phyloP scores from a whole-genome alignment of 2,888 invertebrate genomes.

The Drosophila crucigera region DNA sequence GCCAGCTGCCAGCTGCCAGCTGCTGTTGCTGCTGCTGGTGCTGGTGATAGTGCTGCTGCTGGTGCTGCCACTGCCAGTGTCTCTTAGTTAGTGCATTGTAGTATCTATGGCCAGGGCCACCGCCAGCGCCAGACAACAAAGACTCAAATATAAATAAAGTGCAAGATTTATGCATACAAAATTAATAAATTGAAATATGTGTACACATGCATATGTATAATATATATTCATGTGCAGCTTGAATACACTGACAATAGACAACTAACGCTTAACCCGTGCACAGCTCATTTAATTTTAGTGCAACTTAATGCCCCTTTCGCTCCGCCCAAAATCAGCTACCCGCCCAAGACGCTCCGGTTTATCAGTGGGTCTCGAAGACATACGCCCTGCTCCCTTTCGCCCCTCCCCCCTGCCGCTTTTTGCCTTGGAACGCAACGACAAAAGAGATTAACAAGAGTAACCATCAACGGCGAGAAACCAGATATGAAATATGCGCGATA shows the following conservation, averaged over 20 bases:
- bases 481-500: slow-evolving; percentile 77
- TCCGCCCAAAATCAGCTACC: neutral
- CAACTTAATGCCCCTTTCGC: slow-evolving; percentile 1
- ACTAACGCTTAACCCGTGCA: slow-evolving; percentile 58
- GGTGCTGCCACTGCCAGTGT: neutral
- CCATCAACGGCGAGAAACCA: slow-evolving; percentile 66
- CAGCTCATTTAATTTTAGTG: slow-evolving; percentile 69
- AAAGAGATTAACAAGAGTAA: slow-evolving; percentile 72
- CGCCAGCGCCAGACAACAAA: slow-evolving; percentile 68
- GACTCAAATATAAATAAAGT: slow-evolving; percentile 76
- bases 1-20: slow-evolving; percentile 8
- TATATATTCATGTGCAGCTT: neutral
- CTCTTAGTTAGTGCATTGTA: slow-evolving; percentile 54
- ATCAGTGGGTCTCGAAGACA: slow-evolving; percentile 44
- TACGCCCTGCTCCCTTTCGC: neutral
- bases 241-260: slow-evolving; percentile 56
- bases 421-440: slow-evolving; percentile 30
- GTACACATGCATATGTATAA: slow-evolving; percentile 10
- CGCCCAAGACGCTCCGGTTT: slow-evolving; percentile 36
- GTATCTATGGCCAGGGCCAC: slow-evolving; percentile 57
- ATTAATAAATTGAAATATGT: slow-evolving; percentile 73
- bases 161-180: slow-evolving; percentile 75
- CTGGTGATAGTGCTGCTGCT: neutral
- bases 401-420: neutral
- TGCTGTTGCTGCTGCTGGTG: neutral